A percentile compares a stretch with the other conserved stretches of the same genome.
phyloP scores from a whole-genome alignment of 2,113 vertebrate genomes.

The Silurus meridionalis region DNA sequence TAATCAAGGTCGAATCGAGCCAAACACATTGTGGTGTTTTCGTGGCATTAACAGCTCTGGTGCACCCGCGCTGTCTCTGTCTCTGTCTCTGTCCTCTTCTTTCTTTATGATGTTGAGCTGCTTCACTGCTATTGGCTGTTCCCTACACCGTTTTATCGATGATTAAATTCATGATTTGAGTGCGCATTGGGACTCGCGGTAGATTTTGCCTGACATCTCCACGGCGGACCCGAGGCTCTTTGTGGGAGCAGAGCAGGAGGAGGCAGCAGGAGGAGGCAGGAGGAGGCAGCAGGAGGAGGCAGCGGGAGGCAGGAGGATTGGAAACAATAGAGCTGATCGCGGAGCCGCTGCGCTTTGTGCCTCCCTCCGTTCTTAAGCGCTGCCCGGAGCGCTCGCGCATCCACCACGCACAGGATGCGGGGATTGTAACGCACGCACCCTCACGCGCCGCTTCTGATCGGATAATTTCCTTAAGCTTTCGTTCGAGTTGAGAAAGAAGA shows the following conservation, averaged over 20 bases:
- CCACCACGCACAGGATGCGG: slow-evolving; percentile 42
- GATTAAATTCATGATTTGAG: background rate
- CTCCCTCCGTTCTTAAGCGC: slow-evolving; percentile 12
- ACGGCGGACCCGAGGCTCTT: background rate
- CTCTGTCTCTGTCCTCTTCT: background rate
- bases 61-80: slow-evolving; percentile 23
- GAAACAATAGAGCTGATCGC: slow-evolving; percentile 62
- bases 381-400: slow-evolving; percentile 40
- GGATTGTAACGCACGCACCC: slow-evolving; percentile 47
- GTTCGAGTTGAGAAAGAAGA: slow-evolving; percentile 43
- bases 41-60: slow-evolving; percentile 54
- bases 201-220: background rate
- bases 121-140: background rate
- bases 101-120: slow-evolving; percentile 9
- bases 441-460: slow-evolving; percentile 41
- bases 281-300: slow-evolving; percentile 20
- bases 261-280: slow-evolving; percentile 44
- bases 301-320: slow-evolving; percentile 51
- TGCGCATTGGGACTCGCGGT: background rate
- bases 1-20: background rate
- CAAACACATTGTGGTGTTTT: slow-evolving; percentile 49
- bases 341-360: slow-evolving; percentile 50
- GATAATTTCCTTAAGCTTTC: slow-evolving; percentile 49
- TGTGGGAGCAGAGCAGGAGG: background rate
- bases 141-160: background rate